phyloP scores from a whole-genome alignment of 2,113 vertebrate species.

The Euleptes europaea region DNA sequence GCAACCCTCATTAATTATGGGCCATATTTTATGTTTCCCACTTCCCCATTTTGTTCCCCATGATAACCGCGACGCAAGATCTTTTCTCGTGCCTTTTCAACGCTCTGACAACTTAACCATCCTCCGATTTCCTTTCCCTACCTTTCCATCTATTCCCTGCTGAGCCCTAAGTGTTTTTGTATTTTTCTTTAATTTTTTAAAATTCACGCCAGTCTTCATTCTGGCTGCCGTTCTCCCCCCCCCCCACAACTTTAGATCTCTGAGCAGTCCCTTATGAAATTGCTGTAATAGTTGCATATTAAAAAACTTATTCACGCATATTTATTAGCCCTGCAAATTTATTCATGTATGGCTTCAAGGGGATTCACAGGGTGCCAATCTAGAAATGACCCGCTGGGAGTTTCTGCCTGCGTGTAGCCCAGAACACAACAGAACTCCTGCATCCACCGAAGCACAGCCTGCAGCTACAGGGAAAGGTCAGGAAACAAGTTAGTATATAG shows the following conservation, averaged over 20 bases:
- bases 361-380: neutral
- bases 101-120: slow-evolving; percentile 45
- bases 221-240: neutral
- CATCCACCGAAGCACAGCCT: neutral
- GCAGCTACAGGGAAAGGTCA: neutral
- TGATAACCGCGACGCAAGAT: neutral
- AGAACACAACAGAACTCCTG: neutral
- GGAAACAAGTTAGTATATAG: neutral
- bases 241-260: slow-evolving; percentile 25
- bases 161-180: slow-evolving; percentile 52
- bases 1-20: slow-evolving; percentile 51
- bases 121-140: neutral
- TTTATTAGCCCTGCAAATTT: slow-evolving; percentile 14
- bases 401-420: neutral
- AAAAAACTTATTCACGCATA: neutral
- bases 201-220: neutral
- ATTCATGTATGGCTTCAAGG: neutral
- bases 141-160: slow-evolving; percentile 37
- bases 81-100: slow-evolving; percentile 41
- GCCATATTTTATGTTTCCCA: slow-evolving; percentile 14
- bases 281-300: slow-evolving; percentile 9
- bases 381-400: neutral
- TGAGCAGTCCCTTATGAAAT: slow-evolving; percentile 28
- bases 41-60: slow-evolving; percentile 31
- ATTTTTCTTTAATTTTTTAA: slow-evolving; percentile 48